These are phyloP conservation scores for Aethes cnicana DNA, from an alignment of 2,888 invertebrate species.

Conservation along the genomic window DNA sequence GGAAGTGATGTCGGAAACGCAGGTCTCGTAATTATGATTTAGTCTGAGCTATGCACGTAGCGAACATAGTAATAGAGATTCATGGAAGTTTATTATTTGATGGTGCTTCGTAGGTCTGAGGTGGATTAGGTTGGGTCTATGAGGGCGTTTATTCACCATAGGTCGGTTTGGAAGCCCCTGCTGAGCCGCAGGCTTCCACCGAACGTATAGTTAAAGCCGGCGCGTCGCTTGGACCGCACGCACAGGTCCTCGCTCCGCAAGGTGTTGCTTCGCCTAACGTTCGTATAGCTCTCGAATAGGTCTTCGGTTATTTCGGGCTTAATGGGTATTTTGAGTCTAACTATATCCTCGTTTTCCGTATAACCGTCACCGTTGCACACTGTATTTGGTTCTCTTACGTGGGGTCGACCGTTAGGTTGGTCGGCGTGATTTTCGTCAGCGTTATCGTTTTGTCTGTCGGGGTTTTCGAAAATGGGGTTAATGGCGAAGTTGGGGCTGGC, in stretches of 20 bases:
- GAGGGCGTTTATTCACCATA: slow-evolving; percentile 68
- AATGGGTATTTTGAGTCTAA: slow-evolving; percentile 81
- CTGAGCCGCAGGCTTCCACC: slow-evolving; percentile 80
- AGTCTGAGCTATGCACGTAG: slow-evolving; percentile 59
- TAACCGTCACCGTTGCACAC: slow-evolving; percentile 71
- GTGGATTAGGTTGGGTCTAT: slow-evolving; percentile 46
- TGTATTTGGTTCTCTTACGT: slow-evolving; percentile 70
- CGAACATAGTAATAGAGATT: slow-evolving; percentile 65
- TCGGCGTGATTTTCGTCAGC: slow-evolving; percentile 62
- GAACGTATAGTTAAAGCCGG: slow-evolving; percentile 67
- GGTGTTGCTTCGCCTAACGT: slow-evolving; percentile 74
- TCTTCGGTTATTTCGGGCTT: slow-evolving; percentile 82
- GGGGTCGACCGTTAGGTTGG: slow-evolving; percentile 49
- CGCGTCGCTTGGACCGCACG: slow-evolving; percentile 63
- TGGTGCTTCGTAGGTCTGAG: slow-evolving; percentile 49
- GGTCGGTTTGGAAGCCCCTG: slow-evolving; percentile 73
- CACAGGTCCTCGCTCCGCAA: slow-evolving; percentile 67
- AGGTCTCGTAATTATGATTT: slow-evolving; percentile 10
- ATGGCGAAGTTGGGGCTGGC: slow-evolving; percentile 84
- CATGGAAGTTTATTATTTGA: slow-evolving; percentile 50
- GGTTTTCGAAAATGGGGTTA: slow-evolving; percentile 83
- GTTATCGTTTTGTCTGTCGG: slow-evolving; percentile 63
- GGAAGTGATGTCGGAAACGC: slow-evolving; percentile 39
- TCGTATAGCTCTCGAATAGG: slow-evolving; percentile 77
- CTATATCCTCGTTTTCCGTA: slow-evolving; percentile 79